Evolutionary conservation across 1,140 invertebrate genomes (phyloP).

Genomic region (Brachionus asplanchnoidis): DNA sequence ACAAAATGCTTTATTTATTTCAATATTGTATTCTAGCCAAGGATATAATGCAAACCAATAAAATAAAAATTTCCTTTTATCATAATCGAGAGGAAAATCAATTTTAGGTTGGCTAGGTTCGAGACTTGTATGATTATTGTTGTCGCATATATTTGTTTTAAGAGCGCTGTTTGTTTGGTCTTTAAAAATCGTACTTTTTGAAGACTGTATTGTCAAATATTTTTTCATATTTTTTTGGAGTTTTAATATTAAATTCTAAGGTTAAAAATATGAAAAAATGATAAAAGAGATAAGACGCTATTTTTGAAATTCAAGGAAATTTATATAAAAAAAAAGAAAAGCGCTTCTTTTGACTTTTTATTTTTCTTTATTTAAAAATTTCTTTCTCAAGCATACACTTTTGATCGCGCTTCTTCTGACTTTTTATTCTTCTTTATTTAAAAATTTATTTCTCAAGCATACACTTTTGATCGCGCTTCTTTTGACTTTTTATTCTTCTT

Average conservation of each 20-base stretch:
- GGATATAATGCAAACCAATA: neutral
- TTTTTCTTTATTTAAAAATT: too few relatives aligned
- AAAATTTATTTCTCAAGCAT: too few relatives aligned
- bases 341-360: too few relatives aligned
- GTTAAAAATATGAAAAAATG: neutral
- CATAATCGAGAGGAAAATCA: neutral
- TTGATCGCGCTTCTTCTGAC: too few relatives aligned
- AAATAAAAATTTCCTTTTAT: neutral
- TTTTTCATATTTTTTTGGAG: neutral
- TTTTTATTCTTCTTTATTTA: too few relatives aligned
- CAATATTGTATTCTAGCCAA: too few relatives aligned
- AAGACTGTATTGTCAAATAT: neutral
- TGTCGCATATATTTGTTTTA: neutral
- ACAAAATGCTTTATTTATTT: too few relatives aligned
- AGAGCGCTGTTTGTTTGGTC: neutral
- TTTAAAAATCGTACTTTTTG: neutral
- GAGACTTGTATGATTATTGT: neutral
- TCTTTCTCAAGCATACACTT: too few relatives aligned
- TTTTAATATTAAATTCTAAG: neutral
- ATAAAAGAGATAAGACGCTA: neutral
- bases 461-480: too few relatives aligned
- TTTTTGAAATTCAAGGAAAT: neutral
- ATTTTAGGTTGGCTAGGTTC: neutral
- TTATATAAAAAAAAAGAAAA: too few relatives aligned
- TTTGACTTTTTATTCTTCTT: too few relatives aligned